A percentile compares a stretch with the other conserved stretches of the same genome.
Conservation (phyloP, 2,888 invertebrate species). For the Polyploca ridens region DNA sequence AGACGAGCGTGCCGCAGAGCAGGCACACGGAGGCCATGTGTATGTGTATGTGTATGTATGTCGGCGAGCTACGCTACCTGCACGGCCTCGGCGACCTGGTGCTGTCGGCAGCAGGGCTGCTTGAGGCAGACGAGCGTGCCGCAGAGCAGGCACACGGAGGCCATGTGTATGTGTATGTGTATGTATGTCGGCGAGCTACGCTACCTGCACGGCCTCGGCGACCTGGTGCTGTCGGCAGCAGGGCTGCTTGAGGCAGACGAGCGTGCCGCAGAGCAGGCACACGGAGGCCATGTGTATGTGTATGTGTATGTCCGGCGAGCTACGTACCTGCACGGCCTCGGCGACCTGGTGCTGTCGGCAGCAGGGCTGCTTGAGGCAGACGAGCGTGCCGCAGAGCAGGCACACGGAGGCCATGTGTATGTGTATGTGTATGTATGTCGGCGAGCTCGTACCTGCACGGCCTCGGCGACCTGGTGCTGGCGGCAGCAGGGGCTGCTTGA, state of each 20-base stretch:
- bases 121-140: conserved; percentile 89
- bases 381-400: conserved; percentile 94
- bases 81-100: conserved; percentile 86
- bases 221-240: conserved; percentile 94
- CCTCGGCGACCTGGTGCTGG: conserved; percentile 92
- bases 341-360: conserved; percentile 93
- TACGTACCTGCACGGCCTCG: conserved; percentile 90
- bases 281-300: too few species aligned
- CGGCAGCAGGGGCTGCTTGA: conserved; percentile 95
- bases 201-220: conserved; percentile 93
- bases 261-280: conserved; percentile 96
- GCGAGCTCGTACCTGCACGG: conserved; percentile 86
- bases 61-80: too few species aligned
- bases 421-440: neutral
- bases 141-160: conserved; percentile 47
- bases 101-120: conserved; percentile 94
- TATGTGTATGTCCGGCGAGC: neutral
- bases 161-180: too few species aligned
- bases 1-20: too few species aligned
- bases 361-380: conserved; percentile 96
- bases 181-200: too few species aligned
- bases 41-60: too few species aligned
- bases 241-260: conserved; percentile 95
- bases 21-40: too few species aligned
- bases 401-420: too few species aligned